Base-by-base conservation (phyloP, 2,888 invertebrate species). In the Chalcosyrphus nemorum region DNA sequence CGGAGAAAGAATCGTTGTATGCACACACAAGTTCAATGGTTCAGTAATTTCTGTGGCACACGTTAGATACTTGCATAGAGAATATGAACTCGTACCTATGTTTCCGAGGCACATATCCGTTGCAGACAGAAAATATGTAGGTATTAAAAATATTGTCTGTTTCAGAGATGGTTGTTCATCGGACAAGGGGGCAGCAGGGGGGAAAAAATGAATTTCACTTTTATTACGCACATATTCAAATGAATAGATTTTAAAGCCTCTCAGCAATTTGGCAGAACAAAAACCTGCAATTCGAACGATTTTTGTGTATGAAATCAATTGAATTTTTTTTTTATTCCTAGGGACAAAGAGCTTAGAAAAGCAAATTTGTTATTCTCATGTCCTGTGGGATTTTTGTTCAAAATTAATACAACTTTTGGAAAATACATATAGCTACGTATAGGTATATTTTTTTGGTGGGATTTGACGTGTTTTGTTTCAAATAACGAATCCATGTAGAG, bases 221-320 rank as follows among this genome's bases (percentile, higher is more conserved):
- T 35, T 56, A n/a, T 35, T 35, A 35, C 21, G 56, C 9, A 19
- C 9, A 35, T 35, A 19, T 56, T 35, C 35, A 0, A 19, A 56
- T 35, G 54, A 54, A 32, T 7, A 21, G n/a, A n/a, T 38, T 38
- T 38, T 38, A 13, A 13, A 38, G 13, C 13, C 38, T 7, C 9
- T 1, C 0, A 27, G 38, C 41, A n/a, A 24, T 41, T 59, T 59
- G 27, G 61, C 29, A n/a, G 24, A 19, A 61, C 43, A 61, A 43
- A 61, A 61, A 61, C 43, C 17, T 43, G 15, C 61, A 45, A 45
- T 61, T 45, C 43, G 9, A 17, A 45, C 11, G 11, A 17, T 24
- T 4, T 45, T 29, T 32, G 32, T 17, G 61, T 13, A 43, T 61
- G 19, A 61, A 61, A 61, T 61, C 61, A 61, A 61, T 61, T 61